Percentiles rank a stretch among this genome's conserved stretches.
Conservation (phyloP, 2,113 vertebrate genomes). For the Neolamprologus brichardi region DNA sequence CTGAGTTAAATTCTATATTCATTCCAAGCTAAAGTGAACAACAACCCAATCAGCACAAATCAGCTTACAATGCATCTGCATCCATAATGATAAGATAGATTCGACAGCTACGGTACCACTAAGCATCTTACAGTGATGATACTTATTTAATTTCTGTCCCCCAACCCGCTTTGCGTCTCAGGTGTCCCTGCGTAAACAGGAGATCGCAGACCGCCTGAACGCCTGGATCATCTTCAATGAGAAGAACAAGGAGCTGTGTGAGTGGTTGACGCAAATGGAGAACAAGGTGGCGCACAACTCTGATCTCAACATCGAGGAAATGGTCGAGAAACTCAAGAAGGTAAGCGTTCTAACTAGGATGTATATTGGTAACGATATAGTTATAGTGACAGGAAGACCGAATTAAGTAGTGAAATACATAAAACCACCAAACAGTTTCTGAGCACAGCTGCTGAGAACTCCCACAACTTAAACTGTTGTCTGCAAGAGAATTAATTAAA, state of each 20-base stretch:
- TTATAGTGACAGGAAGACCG: background rate
- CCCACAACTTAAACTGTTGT: background rate
- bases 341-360: constrained; percentile 45
- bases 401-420: background rate
- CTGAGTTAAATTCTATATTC: background rate
- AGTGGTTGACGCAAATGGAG: constrained; percentile 91
- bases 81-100: background rate
- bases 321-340: constrained; percentile 96
- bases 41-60: background rate
- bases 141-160: background rate
- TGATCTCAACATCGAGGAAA: constrained; percentile 89
- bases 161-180: constrained; percentile 9
- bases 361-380: background rate
- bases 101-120: background rate
- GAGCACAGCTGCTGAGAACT: background rate
- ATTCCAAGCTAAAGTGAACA: background rate
- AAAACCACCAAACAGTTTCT: background rate
- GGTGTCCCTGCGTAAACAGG: constrained; percentile 85
- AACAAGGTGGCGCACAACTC: constrained; percentile 82
- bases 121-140: background rate
- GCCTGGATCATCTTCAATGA: constrained; percentile 87
- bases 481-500: background rate
- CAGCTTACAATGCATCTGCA: background rate
- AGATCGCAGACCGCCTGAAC: constrained; percentile 84
- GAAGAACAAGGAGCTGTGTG: constrained; percentile 87